phyloP scores from a whole-genome alignment of 2,888 invertebrate genomes.

The Allacma fusca region DNA sequence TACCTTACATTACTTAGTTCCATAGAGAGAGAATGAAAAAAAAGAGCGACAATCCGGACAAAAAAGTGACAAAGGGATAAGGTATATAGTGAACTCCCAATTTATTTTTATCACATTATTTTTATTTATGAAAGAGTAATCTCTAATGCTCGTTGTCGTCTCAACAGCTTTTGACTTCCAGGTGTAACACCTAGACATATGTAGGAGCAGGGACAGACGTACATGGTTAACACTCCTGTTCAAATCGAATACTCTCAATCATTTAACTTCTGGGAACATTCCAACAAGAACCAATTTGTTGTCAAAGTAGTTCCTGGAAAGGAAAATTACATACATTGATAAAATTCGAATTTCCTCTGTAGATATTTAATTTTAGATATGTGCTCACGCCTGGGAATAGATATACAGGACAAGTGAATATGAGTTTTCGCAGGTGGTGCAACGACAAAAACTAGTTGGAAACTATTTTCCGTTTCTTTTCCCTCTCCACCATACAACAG shows the following conservation, averaged over 20 bases:
- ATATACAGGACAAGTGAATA: no score
- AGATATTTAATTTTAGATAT: no score
- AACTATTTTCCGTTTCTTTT: neutral
- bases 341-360: no score
- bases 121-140: slow-evolving; percentile 33
- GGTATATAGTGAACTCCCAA: slow-evolving; percentile 5
- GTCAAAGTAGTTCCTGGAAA: no score
- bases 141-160: neutral
- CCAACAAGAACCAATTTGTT: no score
- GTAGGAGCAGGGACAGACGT: no score
- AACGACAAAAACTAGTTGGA: no score
- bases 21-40: neutral
- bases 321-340: no score
- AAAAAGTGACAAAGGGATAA: slow-evolving; percentile 1
- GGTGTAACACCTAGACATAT: neutral
- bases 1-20: neutral
- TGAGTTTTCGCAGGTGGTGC: no score
- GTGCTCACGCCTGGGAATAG: no score
- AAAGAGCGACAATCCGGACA: neutral
- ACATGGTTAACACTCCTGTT: no score
- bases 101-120: slow-evolving; percentile 38
- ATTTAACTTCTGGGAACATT: no score
- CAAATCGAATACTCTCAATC: neutral
- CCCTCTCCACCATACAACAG: neutral
- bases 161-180: neutral